Evolutionary conservation across 2,113 vertebrate species (phyloP).

Genomic region (Seriola rivoliana): DNA sequence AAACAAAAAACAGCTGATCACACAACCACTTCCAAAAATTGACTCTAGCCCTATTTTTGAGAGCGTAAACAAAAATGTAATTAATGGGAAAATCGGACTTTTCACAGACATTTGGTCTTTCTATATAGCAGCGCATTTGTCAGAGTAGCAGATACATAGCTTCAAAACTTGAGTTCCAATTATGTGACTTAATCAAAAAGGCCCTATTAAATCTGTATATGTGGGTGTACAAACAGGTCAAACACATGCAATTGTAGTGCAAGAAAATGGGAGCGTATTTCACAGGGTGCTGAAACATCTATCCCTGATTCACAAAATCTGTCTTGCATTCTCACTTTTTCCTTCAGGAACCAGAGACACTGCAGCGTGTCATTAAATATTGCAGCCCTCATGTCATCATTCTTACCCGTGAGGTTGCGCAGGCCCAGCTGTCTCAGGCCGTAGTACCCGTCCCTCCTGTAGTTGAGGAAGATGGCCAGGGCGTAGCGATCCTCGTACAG

Average conservation of each 20-base stretch:
- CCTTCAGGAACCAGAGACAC: not conserved
- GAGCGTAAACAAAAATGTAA: constrained; percentile 72
- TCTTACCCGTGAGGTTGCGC: constrained; percentile 93
- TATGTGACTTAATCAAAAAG: constrained; percentile 72
- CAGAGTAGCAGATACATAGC: constrained; percentile 26
- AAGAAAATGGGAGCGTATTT: constrained; percentile 6
- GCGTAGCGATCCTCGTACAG: constrained; percentile 95
- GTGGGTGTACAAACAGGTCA: constrained; percentile 52
- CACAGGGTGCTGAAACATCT: not conserved
- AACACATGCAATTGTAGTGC: constrained; percentile 23
- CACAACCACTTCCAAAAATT: constrained; percentile 24
- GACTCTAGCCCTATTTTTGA: constrained; percentile 24
- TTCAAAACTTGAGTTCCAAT: constrained; percentile 61
- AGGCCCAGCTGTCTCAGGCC: constrained; percentile 95
- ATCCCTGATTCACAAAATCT: not conserved
- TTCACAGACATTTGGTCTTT: constrained; percentile 64
- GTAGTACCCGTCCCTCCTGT: constrained; percentile 93
- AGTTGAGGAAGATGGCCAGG: constrained; percentile 97
- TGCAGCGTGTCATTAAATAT: not conserved
- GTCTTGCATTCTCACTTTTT: not conserved
- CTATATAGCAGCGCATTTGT: constrained; percentile 59
- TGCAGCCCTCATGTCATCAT: too few relatives aligned
- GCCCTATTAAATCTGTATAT: constrained; percentile 48
- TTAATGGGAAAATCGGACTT: constrained; percentile 65
- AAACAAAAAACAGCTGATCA: constrained; percentile 35